Conservation (phyloP, 2,888 invertebrate species). For the Proisotoma minuta region DNA sequence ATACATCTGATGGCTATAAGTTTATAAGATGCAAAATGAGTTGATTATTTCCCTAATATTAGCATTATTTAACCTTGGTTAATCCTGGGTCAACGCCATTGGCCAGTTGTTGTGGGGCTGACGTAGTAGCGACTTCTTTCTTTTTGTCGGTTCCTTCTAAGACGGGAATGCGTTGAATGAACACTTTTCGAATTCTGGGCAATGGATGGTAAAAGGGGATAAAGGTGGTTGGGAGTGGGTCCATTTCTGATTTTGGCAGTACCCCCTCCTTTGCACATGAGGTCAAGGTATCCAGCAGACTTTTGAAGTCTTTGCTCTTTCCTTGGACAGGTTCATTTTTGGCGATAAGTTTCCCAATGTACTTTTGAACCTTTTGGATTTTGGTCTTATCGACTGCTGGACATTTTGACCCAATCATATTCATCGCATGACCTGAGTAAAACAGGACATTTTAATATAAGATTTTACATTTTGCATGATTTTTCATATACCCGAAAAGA, state of each 20-base stretch:
- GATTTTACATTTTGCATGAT: background rate
- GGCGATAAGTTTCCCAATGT: constrained; percentile 29
- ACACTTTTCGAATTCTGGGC: background rate
- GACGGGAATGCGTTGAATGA: background rate
- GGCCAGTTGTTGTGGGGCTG: background rate
- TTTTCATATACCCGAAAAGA: constrained; percentile 12
- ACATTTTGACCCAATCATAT: constrained; percentile 27
- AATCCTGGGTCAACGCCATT: background rate
- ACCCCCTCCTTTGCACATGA: constrained; percentile 16
- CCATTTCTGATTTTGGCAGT: background rate
- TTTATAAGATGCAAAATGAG: too few relatives aligned
- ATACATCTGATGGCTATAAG: background rate
- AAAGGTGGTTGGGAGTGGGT: background rate
- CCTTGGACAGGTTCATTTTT: constrained; percentile 19
- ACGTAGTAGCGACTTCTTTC: too few relatives aligned
- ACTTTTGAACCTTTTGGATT: constrained; percentile 27
- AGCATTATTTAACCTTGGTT: too few relatives aligned
- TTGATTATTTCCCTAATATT: too few relatives aligned
- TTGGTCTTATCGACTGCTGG: constrained; percentile 21
- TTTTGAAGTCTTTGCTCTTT: constrained; percentile 4
- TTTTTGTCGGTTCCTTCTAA: too few relatives aligned
- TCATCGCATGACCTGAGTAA: constrained; percentile 21
- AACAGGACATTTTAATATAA: background rate
- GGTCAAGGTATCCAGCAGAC: constrained; percentile 16
- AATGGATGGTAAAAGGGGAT: background rate